phyloP scores from a whole-genome alignment of 2,113 vertebrate species.

The Pogonocichla stellata region DNA sequence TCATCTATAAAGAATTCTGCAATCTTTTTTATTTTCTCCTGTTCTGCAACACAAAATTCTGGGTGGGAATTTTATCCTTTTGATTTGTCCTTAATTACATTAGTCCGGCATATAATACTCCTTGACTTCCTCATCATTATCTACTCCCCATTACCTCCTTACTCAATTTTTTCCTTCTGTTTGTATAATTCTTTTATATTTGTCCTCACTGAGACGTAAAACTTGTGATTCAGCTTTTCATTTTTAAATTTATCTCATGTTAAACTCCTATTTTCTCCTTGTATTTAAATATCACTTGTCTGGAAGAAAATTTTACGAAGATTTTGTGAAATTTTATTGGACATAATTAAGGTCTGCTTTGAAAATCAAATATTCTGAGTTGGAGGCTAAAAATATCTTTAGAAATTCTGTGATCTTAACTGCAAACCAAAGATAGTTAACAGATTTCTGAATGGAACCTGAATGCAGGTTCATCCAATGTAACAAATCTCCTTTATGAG shows the following conservation, averaged over 20 bases:
- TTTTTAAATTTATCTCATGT: background rate
- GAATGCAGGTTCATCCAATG: background rate
- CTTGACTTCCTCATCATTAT: background rate
- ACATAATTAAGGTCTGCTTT: background rate
- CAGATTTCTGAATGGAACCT: background rate
- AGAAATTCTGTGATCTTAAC: background rate
- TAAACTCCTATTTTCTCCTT: background rate
- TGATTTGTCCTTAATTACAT: background rate
- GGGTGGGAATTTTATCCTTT: background rate
- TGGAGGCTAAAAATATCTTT: background rate
- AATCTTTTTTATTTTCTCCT: background rate
- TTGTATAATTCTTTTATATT: background rate
- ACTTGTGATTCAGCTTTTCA: background rate
- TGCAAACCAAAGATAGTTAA: background rate
- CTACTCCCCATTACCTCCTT: background rate
- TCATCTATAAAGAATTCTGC: background rate
- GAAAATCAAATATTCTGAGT: background rate
- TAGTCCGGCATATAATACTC: background rate
- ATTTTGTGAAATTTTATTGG: background rate
- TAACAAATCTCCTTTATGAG: background rate
- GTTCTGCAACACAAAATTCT: background rate
- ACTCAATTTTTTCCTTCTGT: background rate
- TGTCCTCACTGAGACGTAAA: background rate
- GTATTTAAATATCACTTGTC: background rate
- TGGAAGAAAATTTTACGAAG: background rate